Percentiles rank a stretch among this genome's conserved stretches.
These are phyloP conservation scores for Marcusenius ussheri DNA, from an alignment of 2,113 vertebrate species.

Conservation along the genomic window DNA sequence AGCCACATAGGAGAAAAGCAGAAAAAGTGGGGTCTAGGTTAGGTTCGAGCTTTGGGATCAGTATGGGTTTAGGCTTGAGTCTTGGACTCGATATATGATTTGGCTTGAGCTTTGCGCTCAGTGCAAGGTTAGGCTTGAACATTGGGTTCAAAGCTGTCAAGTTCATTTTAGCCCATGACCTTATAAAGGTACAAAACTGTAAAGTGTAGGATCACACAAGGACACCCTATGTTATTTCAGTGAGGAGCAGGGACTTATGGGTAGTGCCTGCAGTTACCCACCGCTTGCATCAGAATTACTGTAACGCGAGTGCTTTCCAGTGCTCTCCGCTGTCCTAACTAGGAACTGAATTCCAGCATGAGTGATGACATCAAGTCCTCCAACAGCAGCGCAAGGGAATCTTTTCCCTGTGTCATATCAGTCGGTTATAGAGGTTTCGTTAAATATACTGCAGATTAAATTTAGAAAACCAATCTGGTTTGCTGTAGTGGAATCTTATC, in stretches of 20 bases:
- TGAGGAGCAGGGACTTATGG: background rate
- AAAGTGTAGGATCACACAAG: background rate
- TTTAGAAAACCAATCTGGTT: background rate
- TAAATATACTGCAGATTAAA: background rate
- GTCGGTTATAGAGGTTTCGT: background rate
- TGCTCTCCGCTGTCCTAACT: background rate
- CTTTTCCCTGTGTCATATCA: background rate
- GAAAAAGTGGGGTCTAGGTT: background rate
- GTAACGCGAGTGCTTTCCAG: background rate
- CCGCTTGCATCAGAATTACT: constrained; percentile 36
- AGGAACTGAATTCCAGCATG: background rate
- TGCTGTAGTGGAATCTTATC: background rate
- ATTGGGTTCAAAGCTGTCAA: background rate
- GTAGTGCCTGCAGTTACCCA: constrained; percentile 13
- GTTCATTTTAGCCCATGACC: background rate
- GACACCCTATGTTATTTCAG: background rate
- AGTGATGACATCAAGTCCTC: background rate
- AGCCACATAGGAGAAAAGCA: background rate
- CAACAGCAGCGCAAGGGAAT: background rate
- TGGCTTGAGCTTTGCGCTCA: background rate
- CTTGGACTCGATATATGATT: background rate
- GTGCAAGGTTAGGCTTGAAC: background rate
- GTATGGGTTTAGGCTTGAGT: background rate
- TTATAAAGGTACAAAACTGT: background rate
- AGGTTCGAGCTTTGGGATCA: background rate